A percentile compares a stretch with the other conserved stretches of the same genome.
These are phyloP conservation scores for Caracal caracal DNA, from an alignment of 2,113 vertebrate genomes.

Conservation along the genomic window DNA sequence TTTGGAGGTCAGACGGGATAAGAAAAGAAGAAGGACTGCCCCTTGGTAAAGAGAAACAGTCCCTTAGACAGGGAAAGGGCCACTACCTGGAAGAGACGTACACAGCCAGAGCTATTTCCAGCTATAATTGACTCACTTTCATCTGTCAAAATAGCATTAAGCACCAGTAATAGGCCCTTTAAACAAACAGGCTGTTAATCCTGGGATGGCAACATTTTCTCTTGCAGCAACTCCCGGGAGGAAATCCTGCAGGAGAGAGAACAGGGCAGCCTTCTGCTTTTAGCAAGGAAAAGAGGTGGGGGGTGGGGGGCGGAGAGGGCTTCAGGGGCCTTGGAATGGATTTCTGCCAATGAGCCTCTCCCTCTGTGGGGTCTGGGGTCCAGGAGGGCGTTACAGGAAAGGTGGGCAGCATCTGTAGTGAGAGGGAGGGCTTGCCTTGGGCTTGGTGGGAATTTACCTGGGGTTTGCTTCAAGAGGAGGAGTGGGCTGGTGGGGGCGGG, in stretches of 20 bases:
- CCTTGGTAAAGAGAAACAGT: not conserved
- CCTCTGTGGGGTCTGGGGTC: not conserved
- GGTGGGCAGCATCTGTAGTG: not conserved
- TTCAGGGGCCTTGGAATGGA: not conserved
- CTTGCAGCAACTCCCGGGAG: conserved; percentile 62
- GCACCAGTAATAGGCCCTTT: conserved; percentile 84
- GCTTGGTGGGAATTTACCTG: not conserved
- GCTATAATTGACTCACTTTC: conserved; percentile 85
- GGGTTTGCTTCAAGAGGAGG: not conserved
- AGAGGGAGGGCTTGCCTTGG: not conserved
- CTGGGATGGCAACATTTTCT: conserved; percentile 67
- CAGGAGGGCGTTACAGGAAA: not conserved
- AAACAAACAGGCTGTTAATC: conserved; percentile 86
- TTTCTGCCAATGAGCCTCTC: not conserved
- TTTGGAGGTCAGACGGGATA: not conserved
- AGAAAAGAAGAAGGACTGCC: not conserved
- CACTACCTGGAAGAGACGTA: conserved; percentile 40
- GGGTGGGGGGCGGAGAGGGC: too few relatives aligned
- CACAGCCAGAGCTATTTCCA: conserved; percentile 77
- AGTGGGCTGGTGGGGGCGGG: not conserved
- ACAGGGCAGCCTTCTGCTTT: not conserved
- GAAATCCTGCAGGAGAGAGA: conserved; percentile 38
- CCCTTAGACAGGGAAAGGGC: conserved; percentile 22
- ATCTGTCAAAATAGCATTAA: conserved; percentile 87
- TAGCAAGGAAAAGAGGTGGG: not conserved